Base-by-base conservation (phyloP, 1,140 invertebrate genomes). In the Drosophila bifasciata region DNA sequence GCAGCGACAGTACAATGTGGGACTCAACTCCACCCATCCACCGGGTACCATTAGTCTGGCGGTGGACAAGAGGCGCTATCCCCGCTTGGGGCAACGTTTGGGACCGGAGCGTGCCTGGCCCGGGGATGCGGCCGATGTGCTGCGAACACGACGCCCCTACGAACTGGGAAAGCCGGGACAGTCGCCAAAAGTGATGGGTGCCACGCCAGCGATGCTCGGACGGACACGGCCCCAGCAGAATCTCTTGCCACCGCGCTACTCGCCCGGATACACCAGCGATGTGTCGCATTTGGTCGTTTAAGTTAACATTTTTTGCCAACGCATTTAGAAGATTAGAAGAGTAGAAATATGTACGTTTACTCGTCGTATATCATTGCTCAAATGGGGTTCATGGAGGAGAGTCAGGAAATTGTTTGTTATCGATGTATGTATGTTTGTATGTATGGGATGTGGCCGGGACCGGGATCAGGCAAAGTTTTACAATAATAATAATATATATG, bases 41-140 rank as follows among this genome's bases (percentile, higher is more conserved):
- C 96, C 96, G 68, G 96, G 96, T 83, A 96, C 95, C 8, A 96
- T 96, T 51, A 96, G 96, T 78, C 90, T 96, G 59, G 95, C 94
- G 1, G 95, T 96, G 32, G 96, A 96, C 71, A 93, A 93, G 59
- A 92, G 90, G 45, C 92, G 92, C 45, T 92, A 90, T 78, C 90
- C 89, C 55, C 92, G 91, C 36, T 91, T 91, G 46, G 92, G 92
- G 49, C 91, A 91, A 11, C 92, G 91, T 16, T 66, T 85, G 52
- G 56, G 72, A 74, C 93, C 94, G 8, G 94, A 94, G 74, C 92
- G 93, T 15, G 94, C 94, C 39, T 95, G 94, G 94, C 94, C 94
- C 19, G 94, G 94, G 8, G 94, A 95, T 61, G 80, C 80, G 1
- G 93, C 93, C 19, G 94, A 93, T 11, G 91, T 93, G 52, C 77